Percentiles rank a stretch among this genome's conserved stretches.
These are phyloP conservation scores for Cephus cinctus DNA, from an alignment of 1,140 invertebrate species.

Conservation along the genomic window DNA sequence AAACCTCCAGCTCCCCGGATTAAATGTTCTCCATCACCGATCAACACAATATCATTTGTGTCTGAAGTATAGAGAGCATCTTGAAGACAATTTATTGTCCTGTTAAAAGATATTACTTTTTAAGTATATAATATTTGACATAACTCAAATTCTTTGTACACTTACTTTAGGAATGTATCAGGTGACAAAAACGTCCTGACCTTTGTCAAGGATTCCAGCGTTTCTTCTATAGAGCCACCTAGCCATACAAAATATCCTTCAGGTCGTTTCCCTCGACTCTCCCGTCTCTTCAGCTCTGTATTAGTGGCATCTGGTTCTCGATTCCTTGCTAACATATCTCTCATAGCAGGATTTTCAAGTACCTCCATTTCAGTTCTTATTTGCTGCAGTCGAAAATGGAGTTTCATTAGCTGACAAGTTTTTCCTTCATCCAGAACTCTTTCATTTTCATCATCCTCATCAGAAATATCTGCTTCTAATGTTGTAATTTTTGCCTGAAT, in stretches of 20 bases:
- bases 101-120: constrained; percentile 22
- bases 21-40: constrained; percentile 50
- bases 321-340: constrained; percentile 50
- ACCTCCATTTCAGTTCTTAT: constrained; percentile 64
- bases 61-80: constrained; percentile 53
- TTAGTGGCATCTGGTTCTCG: constrained; percentile 31
- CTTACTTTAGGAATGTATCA: constrained; percentile 45
- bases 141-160: constrained; percentile 8
- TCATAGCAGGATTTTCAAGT: constrained; percentile 61
- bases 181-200: constrained; percentile 42
- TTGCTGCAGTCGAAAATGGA: constrained; percentile 60
- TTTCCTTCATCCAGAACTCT: constrained; percentile 38
- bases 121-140: neutral
- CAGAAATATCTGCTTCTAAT: constrained; percentile 53
- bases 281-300: constrained; percentile 24
- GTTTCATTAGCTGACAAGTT: constrained; percentile 55
- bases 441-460: constrained; percentile 42
- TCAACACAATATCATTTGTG: constrained; percentile 47
- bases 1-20: constrained; percentile 49
- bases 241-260: constrained; percentile 57
- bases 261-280: constrained; percentile 24
- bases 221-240: constrained; percentile 49
- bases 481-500: constrained; percentile 55
- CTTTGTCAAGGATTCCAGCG: constrained; percentile 50
- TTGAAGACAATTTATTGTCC: constrained; percentile 46